Conservation (phyloP, 1,140 invertebrate genomes). For the Leptopilina boulardi region DNA sequence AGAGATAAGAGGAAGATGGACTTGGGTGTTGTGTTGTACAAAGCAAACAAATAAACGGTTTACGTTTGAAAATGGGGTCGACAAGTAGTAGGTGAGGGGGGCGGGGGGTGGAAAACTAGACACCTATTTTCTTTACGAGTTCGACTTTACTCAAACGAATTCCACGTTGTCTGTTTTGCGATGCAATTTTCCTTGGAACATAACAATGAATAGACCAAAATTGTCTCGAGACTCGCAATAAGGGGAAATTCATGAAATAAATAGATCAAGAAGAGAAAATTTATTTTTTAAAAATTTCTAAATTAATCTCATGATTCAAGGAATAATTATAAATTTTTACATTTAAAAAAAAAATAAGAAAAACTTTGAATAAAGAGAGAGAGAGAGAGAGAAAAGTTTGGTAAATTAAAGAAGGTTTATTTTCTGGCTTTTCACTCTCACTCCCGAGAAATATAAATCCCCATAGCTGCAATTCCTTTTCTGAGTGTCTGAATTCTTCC, state of each 20-base stretch:
- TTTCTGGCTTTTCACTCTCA: background rate
- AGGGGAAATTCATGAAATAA: conserved; percentile 8
- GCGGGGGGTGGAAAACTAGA: background rate
- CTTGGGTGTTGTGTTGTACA: background rate
- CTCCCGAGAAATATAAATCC: background rate
- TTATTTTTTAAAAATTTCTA: background rate
- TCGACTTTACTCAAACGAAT: conserved; percentile 28
- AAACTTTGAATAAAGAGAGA: background rate
- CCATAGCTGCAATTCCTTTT: background rate
- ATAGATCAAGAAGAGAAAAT: background rate
- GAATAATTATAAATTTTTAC: background rate
- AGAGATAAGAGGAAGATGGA: conserved; percentile 14
- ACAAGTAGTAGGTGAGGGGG: background rate
- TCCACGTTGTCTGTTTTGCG: conserved; percentile 5
- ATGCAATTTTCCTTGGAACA: conserved; percentile 22
- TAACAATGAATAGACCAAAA: conserved; percentile 22
- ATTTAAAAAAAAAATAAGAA: background rate
- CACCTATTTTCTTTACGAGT: conserved; percentile 23
- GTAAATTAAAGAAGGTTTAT: background rate
- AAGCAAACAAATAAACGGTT: conserved; percentile 25
- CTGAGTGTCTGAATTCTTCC: background rate
- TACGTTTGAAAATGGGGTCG: background rate
- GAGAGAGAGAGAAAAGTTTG: background rate
- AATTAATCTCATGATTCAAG: background rate
- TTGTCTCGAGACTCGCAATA: background rate